A percentile compares a stretch with the other conserved stretches of the same genome.
phyloP scores from a whole-genome alignment of 1,140 invertebrate genomes.

The Agrypnia vestita region DNA sequence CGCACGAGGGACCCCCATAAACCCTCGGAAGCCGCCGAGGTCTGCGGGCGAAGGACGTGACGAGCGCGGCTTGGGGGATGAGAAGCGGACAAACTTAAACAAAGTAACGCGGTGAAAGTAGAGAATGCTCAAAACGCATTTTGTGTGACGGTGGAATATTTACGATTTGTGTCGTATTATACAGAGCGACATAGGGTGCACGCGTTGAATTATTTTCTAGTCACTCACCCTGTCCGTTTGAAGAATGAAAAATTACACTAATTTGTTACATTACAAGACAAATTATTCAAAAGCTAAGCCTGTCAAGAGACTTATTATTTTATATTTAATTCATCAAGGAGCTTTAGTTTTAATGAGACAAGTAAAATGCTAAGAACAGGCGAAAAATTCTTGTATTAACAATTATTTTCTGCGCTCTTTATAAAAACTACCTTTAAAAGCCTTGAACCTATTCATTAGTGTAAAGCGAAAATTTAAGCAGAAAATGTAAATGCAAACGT shows the following conservation, averaged over 20 bases:
- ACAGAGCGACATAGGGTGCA: background rate
- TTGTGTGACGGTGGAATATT: background rate
- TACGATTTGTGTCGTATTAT: background rate
- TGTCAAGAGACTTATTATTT: too few species aligned
- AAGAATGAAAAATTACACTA: background rate
- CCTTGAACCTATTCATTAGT: too few species aligned
- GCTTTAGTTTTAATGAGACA: too few species aligned
- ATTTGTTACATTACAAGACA: too few species aligned
- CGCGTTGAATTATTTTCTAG: background rate
- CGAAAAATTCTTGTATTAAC: too few species aligned
- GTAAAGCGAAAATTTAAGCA: too few species aligned
- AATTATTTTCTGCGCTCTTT: too few species aligned
- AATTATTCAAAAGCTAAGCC: too few species aligned
- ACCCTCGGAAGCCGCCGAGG: background rate
- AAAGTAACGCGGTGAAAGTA: background rate
- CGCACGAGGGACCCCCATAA: slow-evolving; percentile 12
- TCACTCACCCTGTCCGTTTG: background rate
- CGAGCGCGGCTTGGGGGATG: background rate
- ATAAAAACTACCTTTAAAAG: too few species aligned
- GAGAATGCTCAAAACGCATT: slow-evolving; percentile 1
- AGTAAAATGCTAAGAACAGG: too few species aligned
- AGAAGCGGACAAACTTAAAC: background rate
- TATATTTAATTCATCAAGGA: too few species aligned
- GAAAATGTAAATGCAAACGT: too few species aligned
- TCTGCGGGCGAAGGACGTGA: background rate